Evolutionary conservation across 1,140 invertebrate species (phyloP).

Genomic region (Rhagoletis pomonella): DNA sequence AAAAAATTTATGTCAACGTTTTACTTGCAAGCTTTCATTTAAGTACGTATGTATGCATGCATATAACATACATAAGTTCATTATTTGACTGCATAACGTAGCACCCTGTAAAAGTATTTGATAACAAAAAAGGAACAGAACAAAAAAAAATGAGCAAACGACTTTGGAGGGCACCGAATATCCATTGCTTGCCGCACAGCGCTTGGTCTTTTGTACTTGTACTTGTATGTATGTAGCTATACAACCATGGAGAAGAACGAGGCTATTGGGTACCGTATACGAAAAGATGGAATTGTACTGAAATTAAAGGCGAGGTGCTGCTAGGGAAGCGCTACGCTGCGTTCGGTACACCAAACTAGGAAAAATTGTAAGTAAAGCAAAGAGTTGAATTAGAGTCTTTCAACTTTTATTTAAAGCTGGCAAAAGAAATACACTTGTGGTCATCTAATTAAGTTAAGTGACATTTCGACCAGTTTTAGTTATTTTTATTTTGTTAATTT

Average conservation of each 20-base stretch:
- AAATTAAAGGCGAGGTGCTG: background rate
- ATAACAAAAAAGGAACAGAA: background rate
- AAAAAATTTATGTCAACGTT: too few species aligned
- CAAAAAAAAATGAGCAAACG: background rate
- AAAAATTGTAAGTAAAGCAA: constrained; percentile 41
- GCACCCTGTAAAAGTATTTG: background rate
- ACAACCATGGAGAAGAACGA: constrained; percentile 1
- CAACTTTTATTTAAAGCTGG: background rate
- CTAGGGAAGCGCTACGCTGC: background rate
- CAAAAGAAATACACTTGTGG: background rate
- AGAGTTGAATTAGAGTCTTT: constrained; percentile 39
- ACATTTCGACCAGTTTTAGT: too few species aligned
- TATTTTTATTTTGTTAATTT: too few species aligned
- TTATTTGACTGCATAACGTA: too few species aligned
- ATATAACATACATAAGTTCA: too few species aligned
- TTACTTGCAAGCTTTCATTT: too few species aligned
- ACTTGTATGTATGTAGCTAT: background rate
- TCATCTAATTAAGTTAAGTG: too few species aligned
- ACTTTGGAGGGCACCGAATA: background rate
- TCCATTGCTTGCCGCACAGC: background rate
- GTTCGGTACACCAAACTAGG: background rate
- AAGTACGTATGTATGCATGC: too few species aligned
- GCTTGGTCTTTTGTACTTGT: background rate
- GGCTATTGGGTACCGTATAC: background rate
- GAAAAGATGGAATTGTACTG: background rate